Evolutionary conservation across 2,113 vertebrate genomes (phyloP), one percentile per base, ranked within the genome.

Genomic region (Trematomus loennbergii): DNA sequence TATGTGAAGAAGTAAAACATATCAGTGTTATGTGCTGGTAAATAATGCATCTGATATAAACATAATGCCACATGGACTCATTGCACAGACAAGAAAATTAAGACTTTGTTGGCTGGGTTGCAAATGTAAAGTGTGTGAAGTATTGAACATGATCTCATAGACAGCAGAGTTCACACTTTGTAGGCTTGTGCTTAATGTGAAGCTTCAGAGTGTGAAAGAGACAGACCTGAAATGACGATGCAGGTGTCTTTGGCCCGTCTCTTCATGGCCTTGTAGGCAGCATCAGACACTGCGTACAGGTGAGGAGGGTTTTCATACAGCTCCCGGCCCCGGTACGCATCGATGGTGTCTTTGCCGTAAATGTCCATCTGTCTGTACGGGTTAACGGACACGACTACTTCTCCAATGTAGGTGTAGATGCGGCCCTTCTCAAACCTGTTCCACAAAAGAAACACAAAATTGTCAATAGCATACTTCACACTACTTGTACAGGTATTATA

Each of bases 381-480:
- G 90, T 99, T 99, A 20, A 99, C 92, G 0, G 97, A 97, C 62
- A 99, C 97, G 22, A 99, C 96, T 79, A 99, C 97, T 68, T 99
- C 97, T 5, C 97, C 97, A 0, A 99, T 99, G 84, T 96, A 99
- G 9, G 97, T 98, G 91, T 99, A 99, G 91, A 98, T 99, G 1
- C 93, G 93, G 5, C 95, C 96, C 52, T 95, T 96, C 53, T 96
- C 90, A n/a, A 98, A 98, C 95, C 97, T 99, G 89, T 45, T 0
- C 18, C 40, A 75, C 1, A 70, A 25, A 63, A 78, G 46, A 82
- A 62, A 11, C 60, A n/a, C 53, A 22, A 5, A 22, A 18, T 57
- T 6, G 5, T 40, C 36, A 40, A 63, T 40, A 18, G 1, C 9
- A 40, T 40, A 17, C 12, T 18, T 62, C 5, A 53, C 57, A 59